phyloP scores from a whole-genome alignment of 2,888 invertebrate species.

The Limnephilus auricula region DNA sequence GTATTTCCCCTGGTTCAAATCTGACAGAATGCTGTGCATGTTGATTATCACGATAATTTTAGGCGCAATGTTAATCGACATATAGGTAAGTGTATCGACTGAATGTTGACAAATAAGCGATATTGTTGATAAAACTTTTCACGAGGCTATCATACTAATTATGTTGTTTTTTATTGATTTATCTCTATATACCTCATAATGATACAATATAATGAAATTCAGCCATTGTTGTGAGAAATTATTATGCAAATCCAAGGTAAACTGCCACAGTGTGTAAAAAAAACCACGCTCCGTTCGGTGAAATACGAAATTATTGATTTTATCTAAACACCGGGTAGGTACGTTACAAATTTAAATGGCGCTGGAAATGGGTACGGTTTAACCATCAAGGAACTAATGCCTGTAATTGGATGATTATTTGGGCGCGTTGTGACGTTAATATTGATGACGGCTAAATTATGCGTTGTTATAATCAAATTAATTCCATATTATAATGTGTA shows the following conservation, averaged over 20 bases:
- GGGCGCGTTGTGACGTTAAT: conserved; percentile 26
- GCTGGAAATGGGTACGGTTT: conserved; percentile 13
- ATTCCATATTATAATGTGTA: conserved; percentile 17
- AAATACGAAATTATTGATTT: background rate
- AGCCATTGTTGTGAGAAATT: background rate
- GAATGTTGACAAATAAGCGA: too few species aligned
- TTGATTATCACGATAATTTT: too few species aligned
- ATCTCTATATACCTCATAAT: background rate
- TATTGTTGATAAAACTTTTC: too few species aligned
- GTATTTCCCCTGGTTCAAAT: too few species aligned
- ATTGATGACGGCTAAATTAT: conserved; percentile 40
- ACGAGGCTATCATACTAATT: too few species aligned
- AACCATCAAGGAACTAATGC: conserved; percentile 24
- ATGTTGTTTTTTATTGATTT: too few species aligned
- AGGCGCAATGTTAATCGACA: too few species aligned
- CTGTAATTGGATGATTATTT: conserved; percentile 41
- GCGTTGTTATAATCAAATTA: conserved; percentile 44
- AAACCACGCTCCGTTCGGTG: background rate
- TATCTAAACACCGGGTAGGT: background rate
- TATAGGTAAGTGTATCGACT: too few species aligned
- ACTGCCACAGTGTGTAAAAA: background rate
- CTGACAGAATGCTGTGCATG: too few species aligned
- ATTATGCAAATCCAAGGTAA: background rate
- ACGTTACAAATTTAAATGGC: conserved; percentile 4
- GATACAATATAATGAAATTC: background rate